Evolutionary conservation across 2,888 invertebrate genomes (phyloP), one percentile per base, ranked within the genome.

Genomic region (Augiades crinisus): DNA sequence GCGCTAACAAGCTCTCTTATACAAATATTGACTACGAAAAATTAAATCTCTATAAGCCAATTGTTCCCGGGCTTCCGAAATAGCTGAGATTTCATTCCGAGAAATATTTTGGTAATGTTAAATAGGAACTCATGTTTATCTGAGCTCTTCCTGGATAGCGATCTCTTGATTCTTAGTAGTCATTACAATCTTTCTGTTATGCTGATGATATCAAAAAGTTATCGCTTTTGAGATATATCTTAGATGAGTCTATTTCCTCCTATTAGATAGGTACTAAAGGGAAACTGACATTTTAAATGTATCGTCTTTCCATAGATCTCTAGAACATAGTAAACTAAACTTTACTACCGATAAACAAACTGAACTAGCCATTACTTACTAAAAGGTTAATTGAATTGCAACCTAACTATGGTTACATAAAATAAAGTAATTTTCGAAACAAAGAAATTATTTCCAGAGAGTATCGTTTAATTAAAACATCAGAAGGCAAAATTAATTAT

Each of bases 21-120:
- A n/a, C 85, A 86, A 87, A 88, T 78, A 85, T 79, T 79, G 74
- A 76, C 65, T 70, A 66, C 59, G 68, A 70, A 75, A 79, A 81
- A 75, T 65, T 70, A 62, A 65, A 70, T 71, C 74, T 60, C 55
- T 57, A 73, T 74, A 69, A 76, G 72, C 66, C 67, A 70, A 74
- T 76, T 75, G 71, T 80, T 76, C 78, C 76, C 75, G 71, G 17
- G 6, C 30, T 10, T 56, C 59, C 57, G 59, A 61, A 62, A 60
- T 61, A 56, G 44, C 47, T 50, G 24, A 55, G 30, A 19, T 37
- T 30, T 44, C 21, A 17, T 62, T 60, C 60, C 41, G 12, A 50
- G 60, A 58, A 60, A 41, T 19, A 51, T 54, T 53, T 56, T 38
- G 46, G 56, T 34, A 21, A 36, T 30, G 34, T 13, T 19, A 14